Conservation (phyloP, 92 coral and sea anemone genomes). For the Ricordea florida region DNA sequence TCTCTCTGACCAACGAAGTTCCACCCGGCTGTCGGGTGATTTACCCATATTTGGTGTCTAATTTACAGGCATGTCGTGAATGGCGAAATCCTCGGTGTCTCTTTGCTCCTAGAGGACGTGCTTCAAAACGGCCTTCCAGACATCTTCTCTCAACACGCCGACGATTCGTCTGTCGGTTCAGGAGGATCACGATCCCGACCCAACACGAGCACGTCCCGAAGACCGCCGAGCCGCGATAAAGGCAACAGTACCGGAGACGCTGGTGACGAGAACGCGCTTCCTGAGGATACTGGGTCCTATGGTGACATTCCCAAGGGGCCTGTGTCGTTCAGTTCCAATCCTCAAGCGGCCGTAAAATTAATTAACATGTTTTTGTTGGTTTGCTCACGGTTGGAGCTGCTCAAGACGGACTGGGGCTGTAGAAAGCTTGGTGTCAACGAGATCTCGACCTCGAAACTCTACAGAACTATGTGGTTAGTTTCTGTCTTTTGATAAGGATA, state of each 20-base stretch:
- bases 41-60: not conserved
- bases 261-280: slow-evolving; percentile 1
- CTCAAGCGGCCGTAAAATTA: slow-evolving; percentile 89
- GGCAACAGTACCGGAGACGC: slow-evolving; percentile 26
- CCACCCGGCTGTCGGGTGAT: too few relatives aligned
- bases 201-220: slow-evolving; percentile 81
- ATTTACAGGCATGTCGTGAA: slow-evolving; percentile 90
- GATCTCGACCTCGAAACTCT: slow-evolving; percentile 79
- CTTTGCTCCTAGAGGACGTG: slow-evolving; percentile 92
- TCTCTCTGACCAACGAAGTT: too few relatives aligned
- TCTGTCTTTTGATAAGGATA: too few relatives aligned
- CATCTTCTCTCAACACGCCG: slow-evolving; percentile 67
- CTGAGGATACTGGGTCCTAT: slow-evolving; percentile 37
- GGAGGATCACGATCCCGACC: slow-evolving; percentile 81
- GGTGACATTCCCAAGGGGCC: slow-evolving; percentile 89
- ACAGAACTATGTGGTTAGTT: slow-evolving; percentile 84
- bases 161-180: slow-evolving; percentile 68
- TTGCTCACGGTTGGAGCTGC: slow-evolving; percentile 88
- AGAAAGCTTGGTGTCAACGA: slow-evolving; percentile 87
- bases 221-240: slow-evolving; percentile 67
- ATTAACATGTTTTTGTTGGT: slow-evolving; percentile 83
- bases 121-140: slow-evolving; percentile 94
- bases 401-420: slow-evolving; percentile 94
- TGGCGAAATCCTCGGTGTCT: slow-evolving; percentile 98
- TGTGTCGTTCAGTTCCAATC: slow-evolving; percentile 83